Percentiles rank a stretch among this genome's conserved stretches.
phyloP scores from a whole-genome alignment of 2,797 vertebrate genomes.

The Denticeps clupeoides region DNA sequence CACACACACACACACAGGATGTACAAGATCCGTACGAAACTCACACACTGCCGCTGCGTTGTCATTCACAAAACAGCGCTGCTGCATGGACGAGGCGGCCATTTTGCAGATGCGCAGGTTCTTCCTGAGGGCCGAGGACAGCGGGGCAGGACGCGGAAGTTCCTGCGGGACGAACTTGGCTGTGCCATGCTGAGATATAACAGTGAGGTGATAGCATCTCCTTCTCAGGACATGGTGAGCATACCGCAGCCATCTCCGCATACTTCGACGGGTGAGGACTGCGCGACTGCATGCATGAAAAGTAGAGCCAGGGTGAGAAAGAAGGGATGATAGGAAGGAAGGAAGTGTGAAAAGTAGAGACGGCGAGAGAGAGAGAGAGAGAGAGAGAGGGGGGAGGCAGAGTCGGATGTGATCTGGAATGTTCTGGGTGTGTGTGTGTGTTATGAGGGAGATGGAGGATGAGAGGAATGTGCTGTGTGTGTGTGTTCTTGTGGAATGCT shows the following conservation, averaged over 20 bases:
- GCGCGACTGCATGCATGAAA: no score
- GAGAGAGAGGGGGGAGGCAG: neutral
- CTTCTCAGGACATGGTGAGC: neutral
- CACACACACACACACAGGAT: neutral
- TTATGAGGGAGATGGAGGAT: neutral
- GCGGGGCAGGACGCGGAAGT: no score
- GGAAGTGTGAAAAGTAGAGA: neutral
- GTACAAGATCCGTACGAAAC: neutral
- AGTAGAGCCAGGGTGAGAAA: neutral
- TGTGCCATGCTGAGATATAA: neutral
- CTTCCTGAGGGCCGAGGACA: no score
- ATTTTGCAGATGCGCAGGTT: neutral
- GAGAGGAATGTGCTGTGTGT: neutral
- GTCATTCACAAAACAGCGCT: neutral
- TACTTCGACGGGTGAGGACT: no score
- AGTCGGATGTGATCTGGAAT: neutral
- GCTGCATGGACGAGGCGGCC: neutral
- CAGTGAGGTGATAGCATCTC: neutral
- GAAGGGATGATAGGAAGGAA: neutral
- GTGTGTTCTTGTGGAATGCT: neutral
- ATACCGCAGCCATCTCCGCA: no score
- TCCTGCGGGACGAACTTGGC: neutral
- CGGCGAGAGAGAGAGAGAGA: no score
- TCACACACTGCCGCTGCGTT: neutral
- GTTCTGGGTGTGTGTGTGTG: conserved; percentile 1